phyloP scores from a whole-genome alignment of 2,797 vertebrate genomes.

The Coilia nasus region DNA sequence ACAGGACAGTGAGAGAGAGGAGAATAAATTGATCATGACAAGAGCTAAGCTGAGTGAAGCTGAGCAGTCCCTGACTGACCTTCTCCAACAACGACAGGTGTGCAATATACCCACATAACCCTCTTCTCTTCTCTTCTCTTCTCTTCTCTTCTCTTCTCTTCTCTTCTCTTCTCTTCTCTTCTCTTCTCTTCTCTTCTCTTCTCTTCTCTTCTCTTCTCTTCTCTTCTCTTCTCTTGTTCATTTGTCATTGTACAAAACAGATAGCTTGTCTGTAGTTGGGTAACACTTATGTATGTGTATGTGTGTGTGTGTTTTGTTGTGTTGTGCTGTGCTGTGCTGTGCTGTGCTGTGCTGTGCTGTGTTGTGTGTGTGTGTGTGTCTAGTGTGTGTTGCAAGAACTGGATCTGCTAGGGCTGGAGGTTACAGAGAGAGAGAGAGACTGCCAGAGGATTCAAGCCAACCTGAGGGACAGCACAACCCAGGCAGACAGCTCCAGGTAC shows the following conservation, averaged over 20 bases:
- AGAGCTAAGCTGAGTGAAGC: slow-evolving; percentile 62
- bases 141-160: not conserved
- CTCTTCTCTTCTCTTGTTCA: not conserved
- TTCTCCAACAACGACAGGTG: slow-evolving; percentile 67
- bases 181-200: not conserved
- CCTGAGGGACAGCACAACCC: slow-evolving; percentile 55
- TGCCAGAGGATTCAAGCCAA: slow-evolving; percentile 50
- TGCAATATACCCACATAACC: not conserved
- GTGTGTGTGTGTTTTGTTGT: not conserved
- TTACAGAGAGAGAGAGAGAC: slow-evolving; percentile 60
- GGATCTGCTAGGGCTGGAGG: slow-evolving; percentile 50
- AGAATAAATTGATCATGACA: slow-evolving; percentile 61
- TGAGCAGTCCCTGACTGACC: slow-evolving; percentile 60
- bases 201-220: not conserved
- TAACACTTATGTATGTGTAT: not conserved
- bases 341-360: not conserved
- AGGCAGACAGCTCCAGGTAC: slow-evolving; percentile 66
- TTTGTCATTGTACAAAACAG: not conserved
- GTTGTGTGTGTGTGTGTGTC: slow-evolving; percentile 32
- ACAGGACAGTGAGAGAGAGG: slow-evolving; percentile 67
- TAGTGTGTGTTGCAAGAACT: slow-evolving; percentile 67
- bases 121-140: not conserved
- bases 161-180: not conserved
- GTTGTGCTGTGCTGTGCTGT: no score
- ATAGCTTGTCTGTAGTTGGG: not conserved